Percentiles rank a stretch among this genome's conserved stretches.
phyloP scores from a whole-genome alignment of 1,140 invertebrate genomes.

The Cheumatopsyche charites region DNA sequence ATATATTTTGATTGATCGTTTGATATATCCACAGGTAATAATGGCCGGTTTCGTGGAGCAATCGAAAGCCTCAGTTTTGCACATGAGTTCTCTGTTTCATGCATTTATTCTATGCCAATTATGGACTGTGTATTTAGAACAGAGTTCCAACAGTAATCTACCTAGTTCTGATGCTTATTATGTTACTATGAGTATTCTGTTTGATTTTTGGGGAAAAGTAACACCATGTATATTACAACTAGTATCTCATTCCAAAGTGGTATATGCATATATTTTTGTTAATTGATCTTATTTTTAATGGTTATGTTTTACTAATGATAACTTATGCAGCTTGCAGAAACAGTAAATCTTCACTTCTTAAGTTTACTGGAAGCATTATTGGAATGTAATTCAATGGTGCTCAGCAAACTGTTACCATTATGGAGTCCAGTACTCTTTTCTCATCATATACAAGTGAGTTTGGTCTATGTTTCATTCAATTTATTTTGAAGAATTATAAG shows the following conservation, averaged over 20 bases:
- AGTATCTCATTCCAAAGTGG: conserved; percentile 90
- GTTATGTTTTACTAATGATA: neutral
- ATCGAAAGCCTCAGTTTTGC: conserved; percentile 84
- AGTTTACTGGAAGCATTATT: conserved; percentile 93
- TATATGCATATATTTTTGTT: conserved; percentile 54
- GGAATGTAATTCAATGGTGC: conserved; percentile 92
- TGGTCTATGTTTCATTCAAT: neutral
- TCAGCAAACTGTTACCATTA: conserved; percentile 83
- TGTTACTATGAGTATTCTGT: conserved; percentile 80
- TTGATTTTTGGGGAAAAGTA: conserved; percentile 98
- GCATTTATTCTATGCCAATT: conserved; percentile 86
- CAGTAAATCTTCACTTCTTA: conserved; percentile 96
- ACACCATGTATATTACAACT: conserved; percentile 94
- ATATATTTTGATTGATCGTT: neutral
- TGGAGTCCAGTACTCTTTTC: conserved; percentile 93
- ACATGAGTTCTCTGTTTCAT: conserved; percentile 90
- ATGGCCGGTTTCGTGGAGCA: conserved; percentile 97
- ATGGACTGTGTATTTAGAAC: conserved; percentile 98
- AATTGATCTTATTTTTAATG: neutral
- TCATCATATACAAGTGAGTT: conserved; percentile 79
- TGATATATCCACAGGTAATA: conserved; percentile 64
- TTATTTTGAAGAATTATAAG: conserved; percentile 6
- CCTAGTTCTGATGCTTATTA: conserved; percentile 73
- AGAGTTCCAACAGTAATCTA: conserved; percentile 72
- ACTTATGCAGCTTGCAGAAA: conserved; percentile 84